Base-by-base conservation (phyloP, 2,797 vertebrate species). In the Syncerus caffer region DNA sequence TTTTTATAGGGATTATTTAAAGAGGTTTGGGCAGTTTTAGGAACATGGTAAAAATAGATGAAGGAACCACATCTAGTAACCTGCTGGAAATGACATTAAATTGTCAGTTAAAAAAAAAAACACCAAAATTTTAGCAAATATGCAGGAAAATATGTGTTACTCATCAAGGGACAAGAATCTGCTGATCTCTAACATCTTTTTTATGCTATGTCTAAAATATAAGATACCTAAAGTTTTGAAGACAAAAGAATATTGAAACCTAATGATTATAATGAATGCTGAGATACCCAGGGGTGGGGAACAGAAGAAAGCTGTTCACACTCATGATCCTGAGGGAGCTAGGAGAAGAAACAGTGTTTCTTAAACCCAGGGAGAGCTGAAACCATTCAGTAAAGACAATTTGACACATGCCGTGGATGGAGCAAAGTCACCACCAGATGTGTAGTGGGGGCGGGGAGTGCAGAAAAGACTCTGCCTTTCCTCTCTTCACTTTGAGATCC, bases 61-160 rank as follows among this genome's bases (percentile, higher is more conserved):
- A 83, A 34, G 8, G 23, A 21, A n/a, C 5, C 50, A 76, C 67
- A 67, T 78, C 57, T 90, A 86, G 31, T 21, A 6, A 83, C 7
- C 55, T 47, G 7, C 42, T n/a, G 6, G 31, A 94, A 95, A 87
- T 95, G 62, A 53, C 57, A 13, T 79, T 62, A 71, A 58, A 85
- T 50, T 74, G 13, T 76, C 47, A 80, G 27, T 13, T 1, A 12
- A 58, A 21, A 7, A 27, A 45, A 27, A 58, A 50, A 74, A 60
- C 14, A 14, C 7, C 7, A 34, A 55, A 25, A 14, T 34, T 53
- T 76, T 51, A 42, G 2, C 11, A 64, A 57, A 64, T 27, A 64
- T 38, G 19, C n/a, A 19, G 34, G 19, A 93, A 85, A 89, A 45
- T 58, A 92, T 42, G 23, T 60, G 38, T 58, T 89, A 57, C 34